phyloP scores from a whole-genome alignment of 2,113 vertebrate species.

The Recurvirostra avosetta region DNA sequence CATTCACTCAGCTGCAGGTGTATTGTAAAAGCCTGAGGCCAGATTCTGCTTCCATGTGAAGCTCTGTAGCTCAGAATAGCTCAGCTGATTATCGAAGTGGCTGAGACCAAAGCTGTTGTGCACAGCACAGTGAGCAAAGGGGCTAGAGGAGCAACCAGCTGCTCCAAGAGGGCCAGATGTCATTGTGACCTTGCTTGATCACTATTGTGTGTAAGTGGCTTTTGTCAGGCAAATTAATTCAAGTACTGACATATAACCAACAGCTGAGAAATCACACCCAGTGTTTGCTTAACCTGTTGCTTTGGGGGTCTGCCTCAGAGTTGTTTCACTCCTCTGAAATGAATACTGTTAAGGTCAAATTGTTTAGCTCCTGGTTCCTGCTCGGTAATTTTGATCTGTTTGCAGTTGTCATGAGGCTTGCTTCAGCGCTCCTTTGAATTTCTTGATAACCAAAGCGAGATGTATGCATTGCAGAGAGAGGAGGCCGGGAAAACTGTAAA shows the following conservation, averaged over 20 bases:
- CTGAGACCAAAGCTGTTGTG: background rate
- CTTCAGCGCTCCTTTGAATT: background rate
- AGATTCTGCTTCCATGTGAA: background rate
- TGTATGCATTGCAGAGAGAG: background rate
- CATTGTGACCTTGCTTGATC: slow-evolving; percentile 16
- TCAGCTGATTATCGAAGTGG: background rate
- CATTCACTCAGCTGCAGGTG: background rate
- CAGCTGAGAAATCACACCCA: background rate
- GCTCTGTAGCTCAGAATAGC: background rate
- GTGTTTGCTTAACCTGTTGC: slow-evolving; percentile 22
- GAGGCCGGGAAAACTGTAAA: background rate
- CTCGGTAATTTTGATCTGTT: background rate
- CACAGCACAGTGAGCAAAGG: background rate
- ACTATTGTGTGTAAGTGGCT: background rate
- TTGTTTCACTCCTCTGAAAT: background rate
- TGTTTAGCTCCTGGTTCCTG: background rate
- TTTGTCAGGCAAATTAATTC: background rate
- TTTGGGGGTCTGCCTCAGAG: background rate
- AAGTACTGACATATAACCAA: background rate
- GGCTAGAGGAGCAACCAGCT: background rate
- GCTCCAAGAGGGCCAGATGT: background rate
- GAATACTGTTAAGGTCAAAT: background rate
- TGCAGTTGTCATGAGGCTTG: background rate
- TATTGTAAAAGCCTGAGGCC: background rate
- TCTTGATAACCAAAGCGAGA: background rate